Conservation (phyloP, 2,797 vertebrate species). For the Paratrypauchen microcephalus region DNA sequence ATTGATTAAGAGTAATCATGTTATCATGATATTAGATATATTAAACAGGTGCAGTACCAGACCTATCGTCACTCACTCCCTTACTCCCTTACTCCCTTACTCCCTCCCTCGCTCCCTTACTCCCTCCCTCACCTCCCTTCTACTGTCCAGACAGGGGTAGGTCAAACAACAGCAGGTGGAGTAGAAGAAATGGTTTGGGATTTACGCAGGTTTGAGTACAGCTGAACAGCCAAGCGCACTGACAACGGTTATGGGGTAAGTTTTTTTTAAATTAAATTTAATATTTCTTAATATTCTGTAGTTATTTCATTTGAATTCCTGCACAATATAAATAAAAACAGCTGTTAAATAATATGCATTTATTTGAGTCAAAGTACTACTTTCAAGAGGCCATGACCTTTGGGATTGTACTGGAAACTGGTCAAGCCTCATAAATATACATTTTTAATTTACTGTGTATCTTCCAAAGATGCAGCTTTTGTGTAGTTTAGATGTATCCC, state of each 20-base stretch:
- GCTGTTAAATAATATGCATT: not conserved
- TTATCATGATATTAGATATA: not conserved
- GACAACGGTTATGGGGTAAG: conserved; percentile 65
- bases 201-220: conserved; percentile 65
- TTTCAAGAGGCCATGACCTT: not conserved
- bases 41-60: conserved; percentile 29
- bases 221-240: conserved; percentile 47
- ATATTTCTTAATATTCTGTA: not conserved
- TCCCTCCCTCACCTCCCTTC: conserved; percentile 33
- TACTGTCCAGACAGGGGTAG: conserved; percentile 62
- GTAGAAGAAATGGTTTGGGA: conserved; percentile 66
- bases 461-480: not conserved
- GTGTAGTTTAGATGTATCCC: not conserved
- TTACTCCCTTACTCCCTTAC: not conserved
- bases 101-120: not conserved
- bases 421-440: not conserved
- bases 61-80: conserved; percentile 6
- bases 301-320: not conserved
- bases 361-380: not conserved
- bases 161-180: conserved; percentile 80
- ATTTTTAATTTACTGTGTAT: not conserved
- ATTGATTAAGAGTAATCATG: not conserved
- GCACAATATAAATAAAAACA: not conserved
- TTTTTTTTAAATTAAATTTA: conserved; percentile 12
- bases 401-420: not conserved